Evolutionary conservation across 2,113 vertebrate species (phyloP), one percentile per base, ranked within the genome.

Genomic region (Triplophysa siluroides): DNA sequence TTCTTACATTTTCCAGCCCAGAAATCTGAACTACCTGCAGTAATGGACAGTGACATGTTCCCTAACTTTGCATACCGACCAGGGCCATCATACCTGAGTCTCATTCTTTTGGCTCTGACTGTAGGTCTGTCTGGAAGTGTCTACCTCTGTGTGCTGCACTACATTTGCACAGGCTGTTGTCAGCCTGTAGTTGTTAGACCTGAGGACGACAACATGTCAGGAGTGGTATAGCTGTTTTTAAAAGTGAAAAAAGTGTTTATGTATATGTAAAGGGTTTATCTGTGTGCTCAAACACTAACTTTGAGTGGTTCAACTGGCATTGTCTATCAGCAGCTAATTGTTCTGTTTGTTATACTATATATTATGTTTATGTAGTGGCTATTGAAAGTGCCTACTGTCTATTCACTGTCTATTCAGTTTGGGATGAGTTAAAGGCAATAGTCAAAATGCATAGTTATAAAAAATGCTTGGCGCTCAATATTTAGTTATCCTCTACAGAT

Each of bases 151-250:
- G 79, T 85, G 38, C 76, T 85, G 41, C 76, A 79, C 7, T 83
- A 85, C 82, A 85, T 85, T 64, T 85, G 84, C 41, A 16, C 61
- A 1, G 82, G 82, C 52, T 85, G 84, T 64, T 83, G 84, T 61
- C 79, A 83, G 76, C 84, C 82, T 19, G 66, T 81, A 16, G 54
- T 70, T 18, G 72, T 85, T 3, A 76, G 79, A 10, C 82, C 84
- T 7, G 82, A 83, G 29, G 70, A 69, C 9, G 79, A 81, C 41
- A 83, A 43, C 81, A 23, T 85, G n/a, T 76, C 75, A 21, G 76
- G 76, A 12, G 54, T 83, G 33, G 84, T 85, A 24, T 85, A 54
- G 43, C 43, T 58, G 9, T 21, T 60, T 56, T 16, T 29, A 10
- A 38, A 13, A 65, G 14, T 54, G 50, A 54, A 54, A 4, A 24